A percentile compares a stretch with the other conserved stretches of the same genome.
phyloP scores from a whole-genome alignment of 1,140 invertebrate species.

The Trichomalopsis sarcophagae region DNA sequence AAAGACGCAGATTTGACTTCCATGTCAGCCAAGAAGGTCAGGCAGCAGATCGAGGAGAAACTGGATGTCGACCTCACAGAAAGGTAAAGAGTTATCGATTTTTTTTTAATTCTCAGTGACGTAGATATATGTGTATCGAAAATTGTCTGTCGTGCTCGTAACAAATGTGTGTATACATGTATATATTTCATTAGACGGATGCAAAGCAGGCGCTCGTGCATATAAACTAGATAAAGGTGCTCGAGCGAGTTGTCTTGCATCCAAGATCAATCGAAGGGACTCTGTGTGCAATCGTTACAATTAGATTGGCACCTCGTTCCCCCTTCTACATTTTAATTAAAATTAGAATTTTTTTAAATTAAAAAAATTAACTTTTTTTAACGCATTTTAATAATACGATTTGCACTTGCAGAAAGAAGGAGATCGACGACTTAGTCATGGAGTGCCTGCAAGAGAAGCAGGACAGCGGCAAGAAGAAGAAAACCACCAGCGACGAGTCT shows the following conservation, averaged over 20 bases:
- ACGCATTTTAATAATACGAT: neutral
- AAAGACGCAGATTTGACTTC: slow-evolving; percentile 90
- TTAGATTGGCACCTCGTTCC: slow-evolving; percentile 70
- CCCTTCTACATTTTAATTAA: slow-evolving; percentile 63
- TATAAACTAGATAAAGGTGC: slow-evolving; percentile 48
- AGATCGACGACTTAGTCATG: slow-evolving; percentile 90
- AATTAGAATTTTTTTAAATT: neutral
- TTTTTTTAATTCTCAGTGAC: neutral
- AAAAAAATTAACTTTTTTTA: neutral
- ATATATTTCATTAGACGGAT: slow-evolving; percentile 53
- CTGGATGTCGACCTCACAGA: slow-evolving; percentile 84
- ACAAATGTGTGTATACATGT: neutral
- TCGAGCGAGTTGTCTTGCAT: slow-evolving; percentile 56
- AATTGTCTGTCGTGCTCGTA: neutral
- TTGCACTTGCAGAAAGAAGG: slow-evolving; percentile 81
- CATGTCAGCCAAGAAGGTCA: slow-evolving; percentile 93
- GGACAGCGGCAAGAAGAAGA: slow-evolving; percentile 75
- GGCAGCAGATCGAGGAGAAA: slow-evolving; percentile 89
- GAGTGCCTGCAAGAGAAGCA: slow-evolving; percentile 80
- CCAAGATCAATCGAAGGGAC: slow-evolving; percentile 67
- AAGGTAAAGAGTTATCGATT: slow-evolving; percentile 68
- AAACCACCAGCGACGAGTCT: slow-evolving; percentile 75
- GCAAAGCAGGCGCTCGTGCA: slow-evolving; percentile 56
- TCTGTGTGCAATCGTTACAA: slow-evolving; percentile 66
- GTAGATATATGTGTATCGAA: neutral